Evolutionary conservation across 1,140 invertebrate genomes (phyloP).

Genomic region (Lepidotrigona ventralis): DNA sequence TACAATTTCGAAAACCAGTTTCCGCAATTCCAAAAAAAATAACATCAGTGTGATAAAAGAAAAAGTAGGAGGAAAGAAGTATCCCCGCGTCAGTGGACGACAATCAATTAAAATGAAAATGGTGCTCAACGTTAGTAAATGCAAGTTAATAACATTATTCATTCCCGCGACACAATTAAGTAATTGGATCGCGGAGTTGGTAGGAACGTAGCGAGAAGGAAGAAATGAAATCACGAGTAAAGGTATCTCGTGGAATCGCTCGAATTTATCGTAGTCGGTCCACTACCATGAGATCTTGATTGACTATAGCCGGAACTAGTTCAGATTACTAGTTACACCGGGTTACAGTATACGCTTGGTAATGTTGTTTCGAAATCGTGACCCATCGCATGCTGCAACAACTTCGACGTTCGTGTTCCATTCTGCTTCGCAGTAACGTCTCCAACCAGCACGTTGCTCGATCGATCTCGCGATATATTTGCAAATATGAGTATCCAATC

Average conservation of each 20-base stretch:
- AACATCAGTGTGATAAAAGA: background rate
- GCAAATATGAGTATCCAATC: slow-evolving; percentile 20
- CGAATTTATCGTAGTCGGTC: slow-evolving; percentile 22
- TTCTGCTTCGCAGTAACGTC: slow-evolving; percentile 26
- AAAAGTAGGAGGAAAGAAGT: background rate
- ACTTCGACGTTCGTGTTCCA: slow-evolving; percentile 25
- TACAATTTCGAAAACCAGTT: background rate
- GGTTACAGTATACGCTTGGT: slow-evolving; percentile 20
- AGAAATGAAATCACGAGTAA: slow-evolving; percentile 31
- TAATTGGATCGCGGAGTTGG: background rate
- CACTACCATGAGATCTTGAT: slow-evolving; percentile 31
- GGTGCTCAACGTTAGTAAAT: background rate
- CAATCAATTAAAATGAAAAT: background rate
- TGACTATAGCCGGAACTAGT: slow-evolving; percentile 29
- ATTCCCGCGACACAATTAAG: background rate
- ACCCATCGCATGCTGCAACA: slow-evolving; percentile 17
- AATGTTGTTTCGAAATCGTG: slow-evolving; percentile 45
- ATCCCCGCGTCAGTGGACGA: background rate
- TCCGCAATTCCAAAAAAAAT: background rate
- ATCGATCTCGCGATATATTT: slow-evolving; percentile 26
- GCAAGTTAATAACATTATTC: background rate
- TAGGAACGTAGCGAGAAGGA: background rate
- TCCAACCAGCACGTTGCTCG: slow-evolving; percentile 14
- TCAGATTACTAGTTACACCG: slow-evolving; percentile 43
- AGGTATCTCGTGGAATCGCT: slow-evolving; percentile 19